A percentile compares a stretch with the other conserved stretches of the same genome.
These are phyloP conservation scores for Oscheius sp. DNA, from an alignment of 2,888 invertebrate genomes.

Conservation along the genomic window DNA sequence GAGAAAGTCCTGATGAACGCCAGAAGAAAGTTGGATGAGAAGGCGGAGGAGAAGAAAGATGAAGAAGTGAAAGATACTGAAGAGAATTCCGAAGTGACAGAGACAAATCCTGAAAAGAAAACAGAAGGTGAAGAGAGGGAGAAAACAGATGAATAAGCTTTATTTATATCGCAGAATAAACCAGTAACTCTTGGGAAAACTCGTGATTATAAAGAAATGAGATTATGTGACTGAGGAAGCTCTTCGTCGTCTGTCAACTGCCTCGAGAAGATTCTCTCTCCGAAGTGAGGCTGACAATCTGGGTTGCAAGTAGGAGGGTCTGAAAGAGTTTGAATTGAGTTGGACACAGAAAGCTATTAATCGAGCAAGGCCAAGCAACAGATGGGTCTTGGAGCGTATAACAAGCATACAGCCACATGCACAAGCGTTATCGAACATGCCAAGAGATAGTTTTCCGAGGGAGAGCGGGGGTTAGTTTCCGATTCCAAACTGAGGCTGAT, in stretches of 20 bases:
- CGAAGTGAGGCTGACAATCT: conserved; percentile 15
- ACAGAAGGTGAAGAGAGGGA: not conserved
- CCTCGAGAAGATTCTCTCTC: not conserved
- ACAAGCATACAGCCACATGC: not conserved
- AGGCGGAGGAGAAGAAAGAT: not conserved
- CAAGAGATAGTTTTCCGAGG: not conserved
- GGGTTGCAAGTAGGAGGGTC: conserved; percentile 13
- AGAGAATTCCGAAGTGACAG: not conserved
- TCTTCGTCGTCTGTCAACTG: conserved; percentile 3
- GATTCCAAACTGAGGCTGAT: not conserved
- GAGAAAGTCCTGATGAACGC: not conserved
- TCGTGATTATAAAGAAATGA: conserved; percentile 21
- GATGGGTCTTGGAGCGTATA: not conserved
- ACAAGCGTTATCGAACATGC: not conserved
- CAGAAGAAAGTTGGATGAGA: not conserved
- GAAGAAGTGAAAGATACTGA: not conserved
- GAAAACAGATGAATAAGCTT: not conserved
- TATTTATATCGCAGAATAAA: conserved; percentile 18
- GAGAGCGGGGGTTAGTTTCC: not conserved
- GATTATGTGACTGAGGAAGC: conserved; percentile 27
- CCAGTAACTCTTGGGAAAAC: not conserved
- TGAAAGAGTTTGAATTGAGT: not conserved
- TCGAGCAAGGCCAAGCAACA: not conserved
- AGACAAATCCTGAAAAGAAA: not conserved
- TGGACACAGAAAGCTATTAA: not conserved